Evolutionary conservation across 1,140 invertebrate genomes (phyloP), one percentile per base, ranked within the genome.

Genomic region (Capitella teleta): DNA sequence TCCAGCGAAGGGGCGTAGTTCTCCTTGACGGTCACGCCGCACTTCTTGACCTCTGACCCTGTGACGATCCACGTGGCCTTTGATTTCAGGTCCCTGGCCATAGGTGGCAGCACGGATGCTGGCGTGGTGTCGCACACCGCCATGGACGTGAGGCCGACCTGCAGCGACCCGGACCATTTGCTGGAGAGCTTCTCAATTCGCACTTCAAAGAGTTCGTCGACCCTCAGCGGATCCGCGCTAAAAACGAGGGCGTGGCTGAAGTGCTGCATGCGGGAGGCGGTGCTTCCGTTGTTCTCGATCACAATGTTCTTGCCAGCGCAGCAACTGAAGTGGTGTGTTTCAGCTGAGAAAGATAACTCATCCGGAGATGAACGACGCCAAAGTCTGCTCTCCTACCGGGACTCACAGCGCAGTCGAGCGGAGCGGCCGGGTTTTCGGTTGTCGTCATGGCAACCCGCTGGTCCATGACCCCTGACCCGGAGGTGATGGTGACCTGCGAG

Each of bases 231-330:
- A 46, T 67, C 66, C 10, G 72, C 68, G 48, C 74, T 74, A 58
- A 77, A 77, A 5, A 77, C 61, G 21, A 78, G 57, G 1, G 69
- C 74, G 57, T 77, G 62, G 45, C 77, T 78, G 42, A 79, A 83
- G 52, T 83, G 79, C 28, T 75, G 56, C 3, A 77, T 74, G 12
- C 84, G 73, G 18, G 73, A 74, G 0, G 86, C 86, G 2, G 80
- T 68, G 0, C 79, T 76, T 57, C 79, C 79, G 49, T 83, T 82
- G 52, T 80, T 79, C 57, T 78, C 77, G 26, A 89, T 54, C 37
- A 77, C 67, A 8, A 88, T 76, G 61, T 86, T 84, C 52, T 84
- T 80, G 1, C 85, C 83, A 61, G 80, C 82, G 49, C 82, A 85
- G 16, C 63, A 61, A 51, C 70, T 73, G 53, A 85, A 80, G 25